phyloP scores from a whole-genome alignment of 2,888 invertebrate genomes.

The Pyrrhia umbra region DNA sequence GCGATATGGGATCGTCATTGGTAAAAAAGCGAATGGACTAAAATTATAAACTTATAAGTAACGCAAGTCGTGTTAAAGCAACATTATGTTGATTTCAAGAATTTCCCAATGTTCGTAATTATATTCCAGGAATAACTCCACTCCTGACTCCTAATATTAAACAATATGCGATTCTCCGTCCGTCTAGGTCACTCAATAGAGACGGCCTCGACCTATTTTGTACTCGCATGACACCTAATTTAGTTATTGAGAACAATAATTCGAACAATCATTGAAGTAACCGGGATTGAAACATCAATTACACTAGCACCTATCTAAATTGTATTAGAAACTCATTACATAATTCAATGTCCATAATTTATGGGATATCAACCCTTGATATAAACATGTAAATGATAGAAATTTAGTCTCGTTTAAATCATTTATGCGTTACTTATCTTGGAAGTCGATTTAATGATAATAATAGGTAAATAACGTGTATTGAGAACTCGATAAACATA shows the following conservation, averaged over 20 bases:
- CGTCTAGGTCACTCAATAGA: conserved; percentile 72
- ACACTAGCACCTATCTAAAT: conserved; percentile 26
- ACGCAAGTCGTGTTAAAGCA: conserved; percentile 23
- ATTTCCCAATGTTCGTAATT: conserved; percentile 38
- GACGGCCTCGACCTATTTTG: conserved; percentile 84
- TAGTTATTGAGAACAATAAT: conserved; percentile 75
- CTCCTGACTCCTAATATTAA: conserved; percentile 32
- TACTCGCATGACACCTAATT: conserved; percentile 75
- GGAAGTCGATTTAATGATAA: too few relatives aligned
- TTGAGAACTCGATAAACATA: too few relatives aligned
- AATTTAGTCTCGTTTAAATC: too few relatives aligned
- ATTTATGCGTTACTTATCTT: too few relatives aligned
- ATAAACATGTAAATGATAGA: conserved; percentile 1
- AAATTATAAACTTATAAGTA: too few relatives aligned
- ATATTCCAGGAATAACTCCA: conserved; percentile 48
- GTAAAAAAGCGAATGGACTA: too few relatives aligned
- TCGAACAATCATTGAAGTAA: conserved; percentile 63
- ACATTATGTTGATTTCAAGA: conserved; percentile 20
- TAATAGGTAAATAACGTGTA: too few relatives aligned
- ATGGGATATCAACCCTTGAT: conserved; percentile 17
- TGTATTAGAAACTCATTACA: conserved; percentile 29
- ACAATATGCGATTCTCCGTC: conserved; percentile 63
- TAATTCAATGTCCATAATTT: conserved; percentile 34
- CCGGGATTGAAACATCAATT: conserved; percentile 48
- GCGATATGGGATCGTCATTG: too few relatives aligned